Percentiles rank a stretch among this genome's conserved stretches.
phyloP scores from a whole-genome alignment of 2,797 vertebrate genomes.

The Syngnathus rostellatus region DNA sequence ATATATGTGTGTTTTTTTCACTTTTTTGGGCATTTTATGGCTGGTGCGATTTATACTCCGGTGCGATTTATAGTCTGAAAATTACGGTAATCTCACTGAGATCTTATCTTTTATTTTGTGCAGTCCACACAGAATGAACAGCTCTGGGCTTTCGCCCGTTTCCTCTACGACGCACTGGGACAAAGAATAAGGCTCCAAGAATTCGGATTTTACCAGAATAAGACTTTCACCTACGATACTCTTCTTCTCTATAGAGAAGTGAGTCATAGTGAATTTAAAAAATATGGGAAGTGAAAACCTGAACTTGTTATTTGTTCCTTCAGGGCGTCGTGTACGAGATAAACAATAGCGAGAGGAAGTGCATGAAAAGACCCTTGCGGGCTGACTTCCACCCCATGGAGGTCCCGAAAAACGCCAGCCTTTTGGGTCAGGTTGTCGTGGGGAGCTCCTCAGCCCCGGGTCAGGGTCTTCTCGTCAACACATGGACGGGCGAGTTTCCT shows the following conservation, averaged over 20 bases:
- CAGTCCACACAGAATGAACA: slow-evolving; percentile 55
- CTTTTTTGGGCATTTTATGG: too few relatives aligned
- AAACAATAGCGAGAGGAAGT: slow-evolving; percentile 17
- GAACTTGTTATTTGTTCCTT: not conserved
- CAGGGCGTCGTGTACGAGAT: slow-evolving; percentile 60
- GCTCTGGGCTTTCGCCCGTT: slow-evolving; percentile 23
- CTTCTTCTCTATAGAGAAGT: slow-evolving; percentile 67
- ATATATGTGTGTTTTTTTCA: too few relatives aligned
- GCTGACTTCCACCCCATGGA: slow-evolving; percentile 50
- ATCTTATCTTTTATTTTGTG: slow-evolving; percentile 5
- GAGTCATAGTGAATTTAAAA: not conserved
- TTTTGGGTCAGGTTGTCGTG: slow-evolving; percentile 44
- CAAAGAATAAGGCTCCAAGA: slow-evolving; percentile 49
- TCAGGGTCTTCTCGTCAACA: slow-evolving; percentile 66
- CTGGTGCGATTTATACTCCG: too few relatives aligned
- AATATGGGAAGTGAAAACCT: not conserved
- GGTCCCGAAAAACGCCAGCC: slow-evolving; percentile 42
- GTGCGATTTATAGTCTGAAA: too few relatives aligned
- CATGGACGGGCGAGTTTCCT: slow-evolving; percentile 48
- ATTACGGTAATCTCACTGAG: not conserved
- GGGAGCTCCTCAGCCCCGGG: slow-evolving; percentile 60
- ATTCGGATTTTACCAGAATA: slow-evolving; percentile 26
- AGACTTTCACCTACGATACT: slow-evolving; percentile 31
- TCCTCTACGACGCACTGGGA: slow-evolving; percentile 51
- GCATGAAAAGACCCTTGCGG: slow-evolving; percentile 48